phyloP scores from a whole-genome alignment of 2,797 vertebrate genomes.

The Diglossa cyanea region DNA sequence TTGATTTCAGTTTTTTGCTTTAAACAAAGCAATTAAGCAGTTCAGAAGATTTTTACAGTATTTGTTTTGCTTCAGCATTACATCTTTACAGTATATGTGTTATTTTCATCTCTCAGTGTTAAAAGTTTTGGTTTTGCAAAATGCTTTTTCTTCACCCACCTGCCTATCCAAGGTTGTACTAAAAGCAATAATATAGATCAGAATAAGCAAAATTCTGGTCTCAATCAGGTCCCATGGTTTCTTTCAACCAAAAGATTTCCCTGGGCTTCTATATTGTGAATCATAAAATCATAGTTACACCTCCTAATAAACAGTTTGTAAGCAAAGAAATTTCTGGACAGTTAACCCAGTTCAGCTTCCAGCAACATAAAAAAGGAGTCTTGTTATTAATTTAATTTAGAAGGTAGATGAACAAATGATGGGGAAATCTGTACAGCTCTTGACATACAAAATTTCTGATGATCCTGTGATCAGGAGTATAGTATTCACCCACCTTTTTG shows the following conservation, averaged over 20 bases:
- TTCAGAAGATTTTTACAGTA: background rate
- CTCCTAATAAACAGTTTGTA: background rate
- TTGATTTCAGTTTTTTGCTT: constrained; percentile 22
- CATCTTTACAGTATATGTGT: background rate
- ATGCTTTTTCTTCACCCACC: background rate
- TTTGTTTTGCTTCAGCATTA: background rate
- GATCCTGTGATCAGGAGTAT: background rate
- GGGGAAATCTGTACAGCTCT: background rate
- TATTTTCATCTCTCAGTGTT: background rate
- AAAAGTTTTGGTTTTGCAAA: background rate
- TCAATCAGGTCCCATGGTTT: background rate
- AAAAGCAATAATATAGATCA: background rate
- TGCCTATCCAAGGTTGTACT: background rate
- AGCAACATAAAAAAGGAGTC: background rate
- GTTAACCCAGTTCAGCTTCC: background rate
- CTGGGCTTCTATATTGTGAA: background rate
- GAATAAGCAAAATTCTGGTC: background rate
- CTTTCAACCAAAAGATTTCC: background rate
- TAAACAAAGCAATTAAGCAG: background rate
- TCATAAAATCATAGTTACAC: background rate
- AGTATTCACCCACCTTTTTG: background rate
- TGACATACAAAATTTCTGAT: background rate
- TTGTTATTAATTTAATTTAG: background rate
- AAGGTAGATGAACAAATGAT: background rate
- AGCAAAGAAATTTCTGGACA: background rate